phyloP scores from a whole-genome alignment of 2,888 invertebrate genomes.

The Mythimna vitellina region DNA sequence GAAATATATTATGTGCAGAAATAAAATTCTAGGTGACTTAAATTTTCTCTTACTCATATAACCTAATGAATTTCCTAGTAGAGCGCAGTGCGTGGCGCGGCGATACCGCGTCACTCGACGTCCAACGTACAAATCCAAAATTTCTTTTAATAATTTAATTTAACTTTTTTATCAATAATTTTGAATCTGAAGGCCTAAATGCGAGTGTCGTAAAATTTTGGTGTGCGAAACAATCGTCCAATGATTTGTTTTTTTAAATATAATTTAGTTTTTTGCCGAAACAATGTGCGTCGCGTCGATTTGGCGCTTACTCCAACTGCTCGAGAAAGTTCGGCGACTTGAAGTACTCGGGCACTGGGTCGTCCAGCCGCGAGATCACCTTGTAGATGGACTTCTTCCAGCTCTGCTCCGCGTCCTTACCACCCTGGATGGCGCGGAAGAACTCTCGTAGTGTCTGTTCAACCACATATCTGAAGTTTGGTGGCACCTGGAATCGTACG shows the following conservation, averaged over 20 bases:
- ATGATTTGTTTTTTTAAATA: conserved; percentile 72
- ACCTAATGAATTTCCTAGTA: conserved; percentile 90
- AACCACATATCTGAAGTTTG: conserved; percentile 98
- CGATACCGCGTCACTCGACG: conserved; percentile 79
- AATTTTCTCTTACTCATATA: conserved; percentile 90
- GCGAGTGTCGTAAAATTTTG: conserved; percentile 92
- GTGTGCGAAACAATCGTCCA: conserved; percentile 90
- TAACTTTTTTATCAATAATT: conserved; percentile 90
- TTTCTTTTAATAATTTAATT: conserved; percentile 87
- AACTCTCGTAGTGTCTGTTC: conserved; percentile 99
- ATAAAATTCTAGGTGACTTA: conserved; percentile 91
- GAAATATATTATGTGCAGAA: conserved; percentile 91
- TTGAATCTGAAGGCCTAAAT: conserved; percentile 93
- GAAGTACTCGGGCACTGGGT: conserved; percentile 99
- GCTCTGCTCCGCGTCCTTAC: conserved; percentile 99
- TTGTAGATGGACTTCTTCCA: conserved; percentile 99
- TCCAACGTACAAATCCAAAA: conserved; percentile 86
- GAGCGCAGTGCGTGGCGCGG: conserved; percentile 78
- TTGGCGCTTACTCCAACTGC: conserved; percentile 95
- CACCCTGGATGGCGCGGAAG: conserved; percentile 99
- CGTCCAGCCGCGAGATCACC: conserved; percentile 99
- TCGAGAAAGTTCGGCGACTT: conserved; percentile 99
- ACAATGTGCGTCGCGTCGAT: conserved; percentile 79
- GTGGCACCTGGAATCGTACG: conserved; percentile 95
- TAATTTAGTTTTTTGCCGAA: conserved; percentile 82